Base-by-base conservation (phyloP, 35 echinoderm and acorn worm genomes). In the Apostichopus californicus region DNA sequence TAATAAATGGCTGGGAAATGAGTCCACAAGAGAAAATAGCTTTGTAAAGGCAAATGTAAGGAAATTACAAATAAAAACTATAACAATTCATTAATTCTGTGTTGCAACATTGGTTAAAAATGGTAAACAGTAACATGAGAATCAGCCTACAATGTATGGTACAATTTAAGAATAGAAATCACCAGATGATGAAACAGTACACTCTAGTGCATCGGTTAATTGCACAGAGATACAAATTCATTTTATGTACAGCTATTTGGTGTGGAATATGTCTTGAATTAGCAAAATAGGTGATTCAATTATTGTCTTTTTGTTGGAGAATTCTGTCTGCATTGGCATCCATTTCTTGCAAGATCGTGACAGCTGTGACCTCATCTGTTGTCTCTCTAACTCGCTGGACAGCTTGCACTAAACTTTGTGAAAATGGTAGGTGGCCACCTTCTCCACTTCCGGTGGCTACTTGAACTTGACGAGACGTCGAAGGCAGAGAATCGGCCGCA, bases 281-380 rank as follows among this genome's bases (percentile, higher is more conserved):
- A 18, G 7, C 71, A 1, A 14, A 73, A 7, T 20, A 75, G 17
- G 6, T 1, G 20, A 22, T 18, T 85, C 81, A 85, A 59, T 85
- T 85, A 59, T 58, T 58, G 55, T 85, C 81, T 79, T 91, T 91
- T 22, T 91, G 71, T 52, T 91, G 54, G 1, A 91, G 89, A 57
- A 91, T 91, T 14, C 72, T 55, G 34, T 91, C 89, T 26, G 89
- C 89, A 57, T 91, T 91, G 46, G 71, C 89, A 91, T 91, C 89
- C 89, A 91, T 91, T n/a, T 91, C 77, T 59, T 91, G 34, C 18
- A 91, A 28, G 77, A 91, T 77, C 9, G 77, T 79, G 55, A 91
- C 89, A 60, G 89, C 89, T n/a, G 89, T 79, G 23, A 60, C 77
- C 21, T 91, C 89, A 60, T 79, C 89, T 5, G 72, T 91, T 15